A percentile compares a stretch with the other conserved stretches of the same genome.
Evolutionary conservation across 2,797 vertebrate species (phyloP).

Genomic region (Ctenochaetus hawaiiensis): DNA sequence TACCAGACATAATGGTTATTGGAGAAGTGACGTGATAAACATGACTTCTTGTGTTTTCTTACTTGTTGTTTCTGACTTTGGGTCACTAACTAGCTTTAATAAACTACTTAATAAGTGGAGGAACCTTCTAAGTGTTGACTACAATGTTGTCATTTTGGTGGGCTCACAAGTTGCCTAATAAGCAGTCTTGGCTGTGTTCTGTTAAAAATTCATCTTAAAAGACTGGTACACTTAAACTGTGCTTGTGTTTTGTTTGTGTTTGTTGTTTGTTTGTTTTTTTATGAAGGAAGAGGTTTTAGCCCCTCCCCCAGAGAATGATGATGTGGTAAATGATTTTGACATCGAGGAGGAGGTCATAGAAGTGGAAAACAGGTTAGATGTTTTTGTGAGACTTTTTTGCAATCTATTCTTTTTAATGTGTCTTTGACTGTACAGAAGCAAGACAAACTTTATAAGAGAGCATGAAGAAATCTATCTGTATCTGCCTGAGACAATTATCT

Average conservation of each 20-base stretch:
- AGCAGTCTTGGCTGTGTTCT: background rate
- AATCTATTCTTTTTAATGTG: background rate
- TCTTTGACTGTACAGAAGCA: background rate
- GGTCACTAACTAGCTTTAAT: background rate
- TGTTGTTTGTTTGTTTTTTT: constrained; percentile 31
- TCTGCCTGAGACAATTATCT: constrained; percentile 27
- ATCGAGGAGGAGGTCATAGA: constrained; percentile 99
- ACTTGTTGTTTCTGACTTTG: background rate
- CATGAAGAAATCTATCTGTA: background rate
- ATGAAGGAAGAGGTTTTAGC: constrained; percentile 96
- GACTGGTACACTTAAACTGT: constrained; percentile 8
- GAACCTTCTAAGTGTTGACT: background rate
- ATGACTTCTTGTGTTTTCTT: background rate
- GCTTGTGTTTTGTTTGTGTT: constrained; percentile 40
- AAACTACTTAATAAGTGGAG: background rate
- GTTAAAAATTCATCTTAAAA: background rate
- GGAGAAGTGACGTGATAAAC: background rate
- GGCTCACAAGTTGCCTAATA: background rate
- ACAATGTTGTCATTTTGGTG: background rate
- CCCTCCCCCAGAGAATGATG: constrained; percentile 97
- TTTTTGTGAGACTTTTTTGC: background rate
- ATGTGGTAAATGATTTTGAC: constrained; percentile 98
- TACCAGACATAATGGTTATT: background rate
- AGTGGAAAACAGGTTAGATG: constrained; percentile 94
- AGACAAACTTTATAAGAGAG: background rate